These are phyloP conservation scores for Dipodomys merriami DNA, from an alignment of 2,113 vertebrate species.

Conservation along the genomic window DNA sequence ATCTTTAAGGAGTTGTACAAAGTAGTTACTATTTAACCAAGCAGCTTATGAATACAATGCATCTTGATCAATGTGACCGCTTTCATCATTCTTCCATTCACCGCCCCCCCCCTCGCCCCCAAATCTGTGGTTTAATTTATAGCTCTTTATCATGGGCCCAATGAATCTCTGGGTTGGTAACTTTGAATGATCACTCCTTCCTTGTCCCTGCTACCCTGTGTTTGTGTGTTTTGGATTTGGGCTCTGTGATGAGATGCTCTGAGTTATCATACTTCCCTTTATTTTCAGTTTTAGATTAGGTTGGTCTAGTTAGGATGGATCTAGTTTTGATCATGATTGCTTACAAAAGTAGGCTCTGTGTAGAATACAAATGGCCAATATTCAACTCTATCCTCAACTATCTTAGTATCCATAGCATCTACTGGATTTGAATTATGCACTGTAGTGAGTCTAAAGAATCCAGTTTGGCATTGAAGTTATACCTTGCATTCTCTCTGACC, in stretches of 20 bases:
- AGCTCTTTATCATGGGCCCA: neutral
- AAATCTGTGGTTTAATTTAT: neutral
- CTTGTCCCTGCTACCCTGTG: neutral
- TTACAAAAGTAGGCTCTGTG: neutral
- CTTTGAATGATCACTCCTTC: neutral
- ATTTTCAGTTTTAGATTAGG: constrained; percentile 3
- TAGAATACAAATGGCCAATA: neutral
- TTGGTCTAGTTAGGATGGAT: neutral
- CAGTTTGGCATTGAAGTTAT: too few species aligned
- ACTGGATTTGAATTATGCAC: neutral
- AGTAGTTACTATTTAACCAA: too few species aligned
- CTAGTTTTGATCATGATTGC: constrained; percentile 36
- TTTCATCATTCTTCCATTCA: too few species aligned
- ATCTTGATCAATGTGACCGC: too few species aligned
- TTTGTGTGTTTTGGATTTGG: neutral
- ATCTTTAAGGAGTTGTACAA: too few species aligned
- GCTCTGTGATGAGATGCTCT: neutral
- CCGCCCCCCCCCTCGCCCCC: too few species aligned
- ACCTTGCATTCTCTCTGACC: too few species aligned
- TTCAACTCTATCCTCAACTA: neutral
- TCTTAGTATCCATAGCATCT: neutral
- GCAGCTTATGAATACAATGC: too few species aligned
- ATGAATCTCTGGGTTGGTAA: neutral
- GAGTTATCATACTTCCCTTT: neutral
- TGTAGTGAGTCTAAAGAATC: neutral